Evolutionary conservation across 2,888 invertebrate species (phyloP).

Genomic region (Monopis laevigella): DNA sequence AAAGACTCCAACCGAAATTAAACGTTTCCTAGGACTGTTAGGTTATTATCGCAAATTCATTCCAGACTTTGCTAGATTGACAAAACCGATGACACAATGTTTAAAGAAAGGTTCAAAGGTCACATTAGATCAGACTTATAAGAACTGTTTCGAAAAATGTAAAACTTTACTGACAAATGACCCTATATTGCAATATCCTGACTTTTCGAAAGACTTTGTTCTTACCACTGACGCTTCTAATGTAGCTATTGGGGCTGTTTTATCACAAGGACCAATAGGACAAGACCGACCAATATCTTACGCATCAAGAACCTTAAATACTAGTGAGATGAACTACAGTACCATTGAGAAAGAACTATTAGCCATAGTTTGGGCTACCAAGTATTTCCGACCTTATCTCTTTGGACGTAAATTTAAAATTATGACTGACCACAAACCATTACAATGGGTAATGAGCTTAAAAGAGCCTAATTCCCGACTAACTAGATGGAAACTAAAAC

Average conservation of each 20-base stretch:
- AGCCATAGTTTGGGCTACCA: slow-evolving; percentile 30
- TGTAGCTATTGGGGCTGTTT: slow-evolving; percentile 24
- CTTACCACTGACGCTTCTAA: slow-evolving; percentile 25
- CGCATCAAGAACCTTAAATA: slow-evolving; percentile 23
- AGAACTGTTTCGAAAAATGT: slow-evolving; percentile 22
- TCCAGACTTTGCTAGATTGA: slow-evolving; percentile 21
- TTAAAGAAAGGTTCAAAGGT: slow-evolving; percentile 22
- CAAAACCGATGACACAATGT: slow-evolving; percentile 23
- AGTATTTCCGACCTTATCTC: slow-evolving; percentile 31
- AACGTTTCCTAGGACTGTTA: slow-evolving; percentile 23
- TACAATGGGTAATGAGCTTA: slow-evolving; percentile 30
- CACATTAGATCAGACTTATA: slow-evolving; percentile 16
- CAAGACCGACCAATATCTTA: slow-evolving; percentile 24
- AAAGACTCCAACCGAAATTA: slow-evolving; percentile 23
- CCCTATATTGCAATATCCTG: slow-evolving; percentile 31
- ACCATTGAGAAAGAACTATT: slow-evolving; percentile 33
- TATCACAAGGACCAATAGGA: slow-evolving; percentile 24
- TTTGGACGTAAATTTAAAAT: slow-evolving; percentile 33
- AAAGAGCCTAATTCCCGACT: no score
- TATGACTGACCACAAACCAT: slow-evolving; percentile 34
- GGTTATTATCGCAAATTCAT: slow-evolving; percentile 25
- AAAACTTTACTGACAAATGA: slow-evolving; percentile 25
- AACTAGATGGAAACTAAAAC: slow-evolving; percentile 29
- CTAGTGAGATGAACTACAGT: slow-evolving; percentile 21
- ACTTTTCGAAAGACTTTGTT: slow-evolving; percentile 26